Evolutionary conservation across 2,797 vertebrate genomes (phyloP).

Genomic region (Bovichtus variegatus): DNA sequence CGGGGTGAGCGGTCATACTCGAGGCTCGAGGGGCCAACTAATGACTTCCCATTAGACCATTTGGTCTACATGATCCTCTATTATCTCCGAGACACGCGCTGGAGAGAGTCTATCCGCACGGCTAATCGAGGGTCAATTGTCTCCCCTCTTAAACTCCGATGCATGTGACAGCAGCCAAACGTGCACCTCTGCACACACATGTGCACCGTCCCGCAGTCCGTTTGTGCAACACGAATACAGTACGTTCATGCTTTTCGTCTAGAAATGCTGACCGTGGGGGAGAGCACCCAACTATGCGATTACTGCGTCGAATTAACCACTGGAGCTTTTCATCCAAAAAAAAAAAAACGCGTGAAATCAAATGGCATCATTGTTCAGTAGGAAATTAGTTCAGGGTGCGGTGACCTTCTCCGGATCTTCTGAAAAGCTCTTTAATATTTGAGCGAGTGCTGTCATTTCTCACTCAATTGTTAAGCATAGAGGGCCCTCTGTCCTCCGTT

Average conservation of each 20-base stretch:
- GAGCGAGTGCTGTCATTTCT: slow-evolving; percentile 80
- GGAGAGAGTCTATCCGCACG: slow-evolving; percentile 64
- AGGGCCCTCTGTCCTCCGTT: slow-evolving; percentile 69
- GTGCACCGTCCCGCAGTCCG: not conserved
- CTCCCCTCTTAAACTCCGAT: slow-evolving; percentile 37
- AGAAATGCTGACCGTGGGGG: slow-evolving; percentile 30
- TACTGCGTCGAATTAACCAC: slow-evolving; percentile 73
- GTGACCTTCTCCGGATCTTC: slow-evolving; percentile 80
- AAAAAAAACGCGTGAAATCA: slow-evolving; percentile 71
- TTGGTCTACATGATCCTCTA: slow-evolving; percentile 59
- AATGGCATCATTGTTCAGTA: slow-evolving; percentile 74
- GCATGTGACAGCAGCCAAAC: slow-evolving; percentile 33
- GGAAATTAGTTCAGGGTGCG: slow-evolving; percentile 75
- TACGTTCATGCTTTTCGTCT: slow-evolving; percentile 58
- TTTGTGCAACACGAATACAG: slow-evolving; percentile 53
- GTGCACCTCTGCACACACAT: slow-evolving; percentile 6
- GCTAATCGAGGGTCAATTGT: slow-evolving; percentile 70
- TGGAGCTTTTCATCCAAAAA: slow-evolving; percentile 52
- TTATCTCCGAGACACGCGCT: slow-evolving; percentile 72
- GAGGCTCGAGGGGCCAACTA: slow-evolving; percentile 47
- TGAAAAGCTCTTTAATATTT: slow-evolving; percentile 83
- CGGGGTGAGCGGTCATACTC: slow-evolving; percentile 35
- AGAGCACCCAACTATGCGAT: slow-evolving; percentile 40
- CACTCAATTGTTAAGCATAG: slow-evolving; percentile 73
- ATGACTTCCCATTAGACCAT: slow-evolving; percentile 65